Conservation (phyloP, 2,797 vertebrate genomes). For the Natrix natrix region DNA sequence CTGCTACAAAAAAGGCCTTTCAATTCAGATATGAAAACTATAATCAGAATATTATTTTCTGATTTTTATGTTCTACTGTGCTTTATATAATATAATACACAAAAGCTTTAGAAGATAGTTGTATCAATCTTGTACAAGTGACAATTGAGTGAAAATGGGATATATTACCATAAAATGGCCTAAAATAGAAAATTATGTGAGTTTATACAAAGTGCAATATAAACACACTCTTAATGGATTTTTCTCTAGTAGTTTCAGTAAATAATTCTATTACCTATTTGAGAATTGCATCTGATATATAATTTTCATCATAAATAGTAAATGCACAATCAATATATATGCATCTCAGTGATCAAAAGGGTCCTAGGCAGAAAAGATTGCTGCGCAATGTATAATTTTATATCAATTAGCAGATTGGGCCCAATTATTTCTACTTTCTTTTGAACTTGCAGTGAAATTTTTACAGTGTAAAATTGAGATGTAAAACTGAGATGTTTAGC, state of each 20-base stretch:
- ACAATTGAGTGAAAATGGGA: not conserved
- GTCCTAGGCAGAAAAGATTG: not conserved
- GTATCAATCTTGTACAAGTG: not conserved
- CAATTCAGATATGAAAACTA: not conserved
- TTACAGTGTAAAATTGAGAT: not conserved
- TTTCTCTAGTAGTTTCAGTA: not conserved
- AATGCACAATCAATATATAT: not conserved
- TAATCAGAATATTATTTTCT: not conserved
- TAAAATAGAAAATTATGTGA: not conserved
- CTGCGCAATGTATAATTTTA: not conserved
- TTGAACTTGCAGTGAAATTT: not conserved
- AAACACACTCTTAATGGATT: not conserved
- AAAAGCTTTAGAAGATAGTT: not conserved
- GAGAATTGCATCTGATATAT: not conserved
- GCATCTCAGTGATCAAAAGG: not conserved
- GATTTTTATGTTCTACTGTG: not conserved
- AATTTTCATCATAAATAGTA: not conserved
- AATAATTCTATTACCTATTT: not conserved
- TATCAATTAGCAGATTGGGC: not conserved
- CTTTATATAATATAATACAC: not conserved
- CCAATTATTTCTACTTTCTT: not conserved
- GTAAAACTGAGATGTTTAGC: not conserved
- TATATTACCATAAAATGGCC: not conserved
- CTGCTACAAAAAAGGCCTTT: not conserved
- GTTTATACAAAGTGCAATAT: not conserved